phyloP scores from a whole-genome alignment of 2,888 invertebrate genomes.

The Amblyjoppa proteus region DNA sequence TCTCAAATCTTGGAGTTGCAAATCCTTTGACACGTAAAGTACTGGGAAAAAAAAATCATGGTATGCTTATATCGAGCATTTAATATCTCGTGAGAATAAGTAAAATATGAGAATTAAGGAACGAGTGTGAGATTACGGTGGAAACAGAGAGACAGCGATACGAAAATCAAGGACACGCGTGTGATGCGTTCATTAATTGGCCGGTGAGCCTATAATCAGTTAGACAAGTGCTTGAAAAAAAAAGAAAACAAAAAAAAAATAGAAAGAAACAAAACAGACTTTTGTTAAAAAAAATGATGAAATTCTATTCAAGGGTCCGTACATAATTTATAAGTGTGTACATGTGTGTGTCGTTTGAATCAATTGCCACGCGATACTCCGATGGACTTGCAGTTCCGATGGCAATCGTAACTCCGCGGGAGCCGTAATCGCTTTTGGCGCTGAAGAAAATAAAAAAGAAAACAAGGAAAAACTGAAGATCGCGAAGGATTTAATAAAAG shows the following conservation, averaged over 20 bases:
- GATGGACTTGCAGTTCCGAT: slow-evolving; percentile 79
- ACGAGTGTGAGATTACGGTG: slow-evolving; percentile 20
- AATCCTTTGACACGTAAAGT: slow-evolving; percentile 26
- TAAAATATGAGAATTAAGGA: slow-evolving; percentile 36
- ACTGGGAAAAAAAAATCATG: slow-evolving; percentile 17
- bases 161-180: slow-evolving; percentile 29
- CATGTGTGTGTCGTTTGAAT: slow-evolving; percentile 82
- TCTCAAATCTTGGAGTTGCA: neutral
- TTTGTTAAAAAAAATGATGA: slow-evolving; percentile 77
- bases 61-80: slow-evolving; percentile 39
- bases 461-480: slow-evolving; percentile 26
- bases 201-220: slow-evolving; percentile 36
- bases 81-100: slow-evolving; percentile 33
- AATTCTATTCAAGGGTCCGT: slow-evolving; percentile 82
- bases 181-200: slow-evolving; percentile 39
- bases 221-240: slow-evolving; percentile 56
- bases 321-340: slow-evolving; percentile 70
- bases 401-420: slow-evolving; percentile 54
- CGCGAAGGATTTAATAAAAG: slow-evolving; percentile 41
- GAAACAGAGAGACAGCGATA: slow-evolving; percentile 30
- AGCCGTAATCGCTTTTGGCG: slow-evolving; percentile 54
- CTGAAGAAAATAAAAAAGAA: slow-evolving; percentile 37
- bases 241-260: slow-evolving; percentile 29
- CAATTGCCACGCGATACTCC: slow-evolving; percentile 78
- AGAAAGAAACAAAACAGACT: slow-evolving; percentile 76